Evolutionary conservation across 2,113 vertebrate genomes (phyloP), one percentile per base, ranked within the genome.

Genomic region (Dissostichus mawsoni): DNA sequence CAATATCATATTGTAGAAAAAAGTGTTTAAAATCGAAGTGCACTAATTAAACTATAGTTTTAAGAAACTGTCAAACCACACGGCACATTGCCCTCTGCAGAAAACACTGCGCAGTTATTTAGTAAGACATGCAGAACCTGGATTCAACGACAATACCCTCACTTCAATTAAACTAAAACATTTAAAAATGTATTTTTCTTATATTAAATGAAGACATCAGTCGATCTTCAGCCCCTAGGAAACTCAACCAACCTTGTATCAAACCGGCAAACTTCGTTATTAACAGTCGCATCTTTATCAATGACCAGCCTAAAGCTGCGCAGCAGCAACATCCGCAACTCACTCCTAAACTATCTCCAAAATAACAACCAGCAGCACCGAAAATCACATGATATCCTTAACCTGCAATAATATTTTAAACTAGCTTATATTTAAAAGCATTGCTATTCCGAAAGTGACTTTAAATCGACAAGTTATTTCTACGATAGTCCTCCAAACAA

Each of bases 111-210:
- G 72, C 82, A 77, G n/a, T 51, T 78, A 63, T 75, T 73, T 36
- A 76, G 65, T 56, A 68, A 81, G 66, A 69, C 88, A 84, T 86
- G 81, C 86, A 90, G 20, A 72, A 73, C 63, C 80, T 69, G 44
- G 74, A 85, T 78, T 44, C 56, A 80, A 69, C 18, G 29, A 87
- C 72, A 84, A 36, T 48, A 89, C 65, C 78, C 16, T 66, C 67
- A 68, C 58, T 88, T 59, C 76, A 86, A 74, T 52, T 58, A 18
- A 80, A 74, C 45, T 33, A 68, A 72, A 89, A 84, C 63, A 86
- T 57, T 23, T 47, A 44, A 4, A 36, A 47, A 8, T 64, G 9
- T 33, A 47, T 10, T 65, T 66, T 47, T 55, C 25, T 41, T 20
- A 66, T 53, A 58, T 71, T 68, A 53, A 80, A 84, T 56, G 0